These are phyloP conservation scores for Cynocephalus volans DNA, from an alignment of 2,113 vertebrate species.

Conservation along the genomic window DNA sequence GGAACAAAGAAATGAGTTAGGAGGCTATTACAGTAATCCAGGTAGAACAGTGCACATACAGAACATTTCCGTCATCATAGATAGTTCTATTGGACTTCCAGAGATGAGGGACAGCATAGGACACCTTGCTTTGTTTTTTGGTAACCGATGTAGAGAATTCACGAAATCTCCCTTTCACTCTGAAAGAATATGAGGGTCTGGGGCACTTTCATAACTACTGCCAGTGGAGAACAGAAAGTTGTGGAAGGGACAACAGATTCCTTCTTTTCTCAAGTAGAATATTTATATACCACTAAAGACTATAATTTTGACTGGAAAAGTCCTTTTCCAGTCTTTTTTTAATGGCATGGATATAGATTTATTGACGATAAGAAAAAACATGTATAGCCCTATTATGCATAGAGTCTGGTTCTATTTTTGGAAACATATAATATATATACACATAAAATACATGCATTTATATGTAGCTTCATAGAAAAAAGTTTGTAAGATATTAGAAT, in stretches of 20 bases:
- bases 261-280: background rate
- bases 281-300: background rate
- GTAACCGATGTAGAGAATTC: background rate
- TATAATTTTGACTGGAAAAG: conserved; percentile 35
- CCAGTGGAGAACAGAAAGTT: background rate
- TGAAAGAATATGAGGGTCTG: background rate
- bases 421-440: background rate
- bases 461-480: too few relatives aligned
- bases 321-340: background rate
- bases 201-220: background rate
- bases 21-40: background rate
- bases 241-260: background rate
- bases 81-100: background rate
- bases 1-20: background rate
- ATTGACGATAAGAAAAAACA: conserved; percentile 4
- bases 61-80: background rate
- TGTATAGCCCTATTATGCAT: background rate
- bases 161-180: background rate
- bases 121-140: background rate
- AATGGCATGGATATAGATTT: background rate
- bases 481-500: too few relatives aligned
- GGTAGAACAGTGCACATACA: background rate
- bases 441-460: too few relatives aligned
- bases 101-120: background rate
- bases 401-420: background rate